phyloP scores from a whole-genome alignment of 2,797 vertebrate species.

The Cephalopachus bancanus region DNA sequence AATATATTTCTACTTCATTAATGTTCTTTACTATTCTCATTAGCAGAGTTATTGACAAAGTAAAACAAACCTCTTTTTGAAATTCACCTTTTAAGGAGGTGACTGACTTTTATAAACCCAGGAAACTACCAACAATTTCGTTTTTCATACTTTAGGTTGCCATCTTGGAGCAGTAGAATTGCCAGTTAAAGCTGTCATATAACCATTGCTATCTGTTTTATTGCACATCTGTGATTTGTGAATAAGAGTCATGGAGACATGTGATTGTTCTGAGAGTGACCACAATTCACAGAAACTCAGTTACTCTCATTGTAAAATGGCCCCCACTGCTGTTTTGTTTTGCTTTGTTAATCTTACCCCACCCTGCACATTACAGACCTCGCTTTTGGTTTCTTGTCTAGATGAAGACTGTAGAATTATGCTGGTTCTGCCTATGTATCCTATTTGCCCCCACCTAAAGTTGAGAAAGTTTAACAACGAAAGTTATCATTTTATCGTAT shows the following conservation, averaged over 20 bases:
- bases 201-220: not conserved
- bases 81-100: not conserved
- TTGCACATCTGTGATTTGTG: not conserved
- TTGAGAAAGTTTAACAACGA: not conserved
- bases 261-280: too few relatives aligned
- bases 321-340: not conserved
- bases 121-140: not conserved
- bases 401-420: not conserved
- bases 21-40: not conserved
- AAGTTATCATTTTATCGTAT: not conserved
- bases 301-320: not conserved
- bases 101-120: not conserved
- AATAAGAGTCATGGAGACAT: not conserved
- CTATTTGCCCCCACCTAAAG: not conserved
- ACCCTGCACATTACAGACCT: not conserved
- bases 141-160: not conserved
- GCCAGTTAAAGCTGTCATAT: not conserved
- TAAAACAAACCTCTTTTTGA: not conserved
- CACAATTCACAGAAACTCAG: not conserved
- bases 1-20: not conserved
- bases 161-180: not conserved
- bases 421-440: not conserved
- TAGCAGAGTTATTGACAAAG: not conserved
- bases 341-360: not conserved
- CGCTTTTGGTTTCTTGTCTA: not conserved